A percentile compares a stretch with the other conserved stretches of the same genome.
Conservation (phyloP, 2,888 invertebrate species). For the Euzetes globulus region DNA sequence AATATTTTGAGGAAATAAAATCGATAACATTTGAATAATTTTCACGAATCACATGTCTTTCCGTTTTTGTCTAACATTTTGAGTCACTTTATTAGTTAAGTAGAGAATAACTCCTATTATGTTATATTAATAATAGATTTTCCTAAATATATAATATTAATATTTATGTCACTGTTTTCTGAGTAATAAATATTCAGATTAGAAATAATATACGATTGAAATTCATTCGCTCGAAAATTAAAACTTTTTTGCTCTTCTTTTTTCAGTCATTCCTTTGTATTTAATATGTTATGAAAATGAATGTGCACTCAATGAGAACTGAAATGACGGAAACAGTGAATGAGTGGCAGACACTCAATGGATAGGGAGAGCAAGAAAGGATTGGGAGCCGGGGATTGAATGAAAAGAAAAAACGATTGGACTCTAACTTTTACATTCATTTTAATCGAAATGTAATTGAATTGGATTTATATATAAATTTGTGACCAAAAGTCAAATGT, state of each 20-base stretch:
- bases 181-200: not conserved
- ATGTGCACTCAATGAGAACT: too few relatives aligned
- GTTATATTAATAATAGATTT: not conserved
- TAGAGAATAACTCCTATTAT: not conserved
- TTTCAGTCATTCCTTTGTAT: not conserved
- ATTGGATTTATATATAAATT: too few relatives aligned
- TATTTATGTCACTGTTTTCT: slow-evolving; percentile 2
- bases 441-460: too few relatives aligned
- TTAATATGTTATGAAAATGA: not conserved
- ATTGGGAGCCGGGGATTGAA: too few relatives aligned
- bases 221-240: slow-evolving; percentile 1
- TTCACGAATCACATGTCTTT: not conserved
- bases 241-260: not conserved
- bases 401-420: too few relatives aligned
- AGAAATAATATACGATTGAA: not conserved
- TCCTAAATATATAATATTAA: slow-evolving; percentile 6
- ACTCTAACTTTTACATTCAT: too few relatives aligned
- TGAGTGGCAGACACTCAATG: too few relatives aligned
- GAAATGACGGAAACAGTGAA: too few relatives aligned
- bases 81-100: not conserved
- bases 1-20: not conserved
- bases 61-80: not conserved
- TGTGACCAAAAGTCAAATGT: not conserved
- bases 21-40: slow-evolving; percentile 11
- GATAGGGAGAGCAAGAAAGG: too few relatives aligned